Conservation (phyloP, 2,113 vertebrate genomes). For the human (Homo sapiens) region DNA sequence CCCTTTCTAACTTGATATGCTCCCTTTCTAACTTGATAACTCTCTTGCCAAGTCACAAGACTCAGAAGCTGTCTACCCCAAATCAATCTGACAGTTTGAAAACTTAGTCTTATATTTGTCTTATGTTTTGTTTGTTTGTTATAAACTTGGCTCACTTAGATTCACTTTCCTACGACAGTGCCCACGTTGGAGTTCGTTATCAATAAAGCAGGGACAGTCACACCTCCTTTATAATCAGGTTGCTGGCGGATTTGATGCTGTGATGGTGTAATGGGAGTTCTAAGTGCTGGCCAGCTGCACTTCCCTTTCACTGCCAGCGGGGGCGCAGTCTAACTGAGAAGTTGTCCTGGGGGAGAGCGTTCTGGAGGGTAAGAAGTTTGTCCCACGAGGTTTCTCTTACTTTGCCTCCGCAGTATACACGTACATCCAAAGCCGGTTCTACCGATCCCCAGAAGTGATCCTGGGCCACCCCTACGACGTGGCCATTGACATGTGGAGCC, state of each 20-base stretch:
- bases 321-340: background rate
- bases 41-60: background rate
- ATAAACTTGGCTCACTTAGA: background rate
- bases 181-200: background rate
- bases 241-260: background rate
- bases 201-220: background rate
- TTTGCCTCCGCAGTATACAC: slow-evolving; percentile 87
- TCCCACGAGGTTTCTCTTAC: background rate
- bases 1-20: background rate
- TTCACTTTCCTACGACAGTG: background rate
- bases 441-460: slow-evolving; percentile 96
- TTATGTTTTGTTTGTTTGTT: background rate
- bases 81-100: background rate
- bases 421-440: slow-evolving; percentile 97
- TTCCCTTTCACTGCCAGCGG: background rate
- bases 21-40: background rate
- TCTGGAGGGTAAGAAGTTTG: background rate
- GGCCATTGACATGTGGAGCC: slow-evolving; percentile 98
- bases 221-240: background rate
- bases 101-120: background rate
- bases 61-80: background rate
- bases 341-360: background rate
- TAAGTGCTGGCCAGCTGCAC: background rate
- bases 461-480: slow-evolving; percentile 95
- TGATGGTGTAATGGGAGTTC: rapidly evolving